A percentile compares a stretch with the other conserved stretches of the same genome.
These are phyloP conservation scores for Smutsia temminckii DNA, from an alignment of 2,797 vertebrate species.

Conservation along the genomic window DNA sequence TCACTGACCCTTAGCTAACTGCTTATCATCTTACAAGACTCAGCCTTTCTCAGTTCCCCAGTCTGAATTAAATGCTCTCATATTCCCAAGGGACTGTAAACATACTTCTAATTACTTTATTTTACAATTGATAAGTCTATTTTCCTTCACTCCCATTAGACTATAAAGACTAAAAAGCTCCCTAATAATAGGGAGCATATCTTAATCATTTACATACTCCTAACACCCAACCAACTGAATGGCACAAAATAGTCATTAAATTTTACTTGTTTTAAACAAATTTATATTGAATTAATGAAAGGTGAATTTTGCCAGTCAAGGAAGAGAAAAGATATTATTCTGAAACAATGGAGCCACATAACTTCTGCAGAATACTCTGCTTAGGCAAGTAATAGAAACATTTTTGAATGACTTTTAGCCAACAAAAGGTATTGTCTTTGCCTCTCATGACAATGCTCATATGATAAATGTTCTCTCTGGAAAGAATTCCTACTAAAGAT, in stretches of 20 bases:
- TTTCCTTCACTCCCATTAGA: background rate
- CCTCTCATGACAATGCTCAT: background rate
- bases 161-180: background rate
- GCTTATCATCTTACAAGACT: background rate
- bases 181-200: background rate
- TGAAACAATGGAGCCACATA: background rate
- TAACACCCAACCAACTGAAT: background rate
- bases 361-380: background rate
- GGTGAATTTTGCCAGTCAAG: background rate
- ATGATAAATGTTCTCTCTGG: background rate
- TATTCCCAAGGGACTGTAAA: background rate
- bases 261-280: constrained; percentile 17
- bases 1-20: background rate
- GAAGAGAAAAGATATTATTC: background rate
- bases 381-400: background rate
- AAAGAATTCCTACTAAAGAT: background rate
- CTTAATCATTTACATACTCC: background rate
- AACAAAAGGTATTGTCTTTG: background rate
- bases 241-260: background rate
- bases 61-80: background rate
- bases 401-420: background rate
- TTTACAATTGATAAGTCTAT: background rate
- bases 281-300: background rate
- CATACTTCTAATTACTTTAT: background rate
- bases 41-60: background rate